Conservation (phyloP, 2,113 vertebrate genomes). For the Cygnus atratus region DNA sequence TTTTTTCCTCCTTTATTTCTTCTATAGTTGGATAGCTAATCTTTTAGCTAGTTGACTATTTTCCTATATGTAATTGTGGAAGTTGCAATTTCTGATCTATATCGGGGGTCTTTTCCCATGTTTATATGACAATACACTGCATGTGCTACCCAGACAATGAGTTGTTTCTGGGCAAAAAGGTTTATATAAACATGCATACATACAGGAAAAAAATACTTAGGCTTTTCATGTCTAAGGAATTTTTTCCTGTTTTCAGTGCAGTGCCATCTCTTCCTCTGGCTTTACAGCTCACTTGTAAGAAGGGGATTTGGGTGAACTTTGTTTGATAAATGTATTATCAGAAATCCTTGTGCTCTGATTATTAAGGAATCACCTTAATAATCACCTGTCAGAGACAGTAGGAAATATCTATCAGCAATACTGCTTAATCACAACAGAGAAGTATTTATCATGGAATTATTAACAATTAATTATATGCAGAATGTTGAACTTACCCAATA, state of each 20-base stretch:
- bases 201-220: accelerated
- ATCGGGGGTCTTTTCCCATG: background rate
- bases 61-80: background rate
- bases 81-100: background rate
- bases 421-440: background rate
- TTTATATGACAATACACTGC: background rate
- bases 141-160: background rate
- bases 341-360: background rate
- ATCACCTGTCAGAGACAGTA: background rate
- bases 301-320: background rate
- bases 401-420: background rate
- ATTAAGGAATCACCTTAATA: background rate
- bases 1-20: background rate
- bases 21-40: background rate
- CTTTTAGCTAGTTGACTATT: background rate
- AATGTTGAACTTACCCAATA: background rate
- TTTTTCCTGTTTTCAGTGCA: background rate
- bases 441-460: background rate
- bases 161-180: background rate
- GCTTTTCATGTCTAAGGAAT: background rate
- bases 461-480: background rate
- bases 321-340: background rate
- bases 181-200: background rate
- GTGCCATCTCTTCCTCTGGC: background rate
- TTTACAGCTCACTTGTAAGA: background rate